Evolutionary conservation across 2,797 vertebrate genomes (phyloP).

Genomic region (Hoplostethus atlanticus): DNA sequence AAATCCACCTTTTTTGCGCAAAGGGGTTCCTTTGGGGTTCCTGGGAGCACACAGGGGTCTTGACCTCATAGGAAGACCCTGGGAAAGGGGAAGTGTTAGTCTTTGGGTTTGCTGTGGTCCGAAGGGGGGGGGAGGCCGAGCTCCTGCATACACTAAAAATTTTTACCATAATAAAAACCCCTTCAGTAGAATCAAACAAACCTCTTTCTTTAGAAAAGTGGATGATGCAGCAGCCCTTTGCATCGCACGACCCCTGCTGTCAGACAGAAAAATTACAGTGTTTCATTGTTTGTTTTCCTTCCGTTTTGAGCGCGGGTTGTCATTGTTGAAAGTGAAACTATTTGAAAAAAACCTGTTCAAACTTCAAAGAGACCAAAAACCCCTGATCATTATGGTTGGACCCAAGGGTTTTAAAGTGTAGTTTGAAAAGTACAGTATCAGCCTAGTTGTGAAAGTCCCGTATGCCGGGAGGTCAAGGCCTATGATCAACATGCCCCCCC

Average conservation of each 20-base stretch:
- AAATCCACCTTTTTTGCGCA: too few species aligned
- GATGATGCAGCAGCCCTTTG: conserved; percentile 75
- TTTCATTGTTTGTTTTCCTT: conserved; percentile 64
- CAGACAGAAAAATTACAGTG: conserved; percentile 80
- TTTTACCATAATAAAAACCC: conserved; percentile 75
- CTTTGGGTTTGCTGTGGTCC: too few species aligned
- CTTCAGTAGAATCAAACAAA: conserved; percentile 77
- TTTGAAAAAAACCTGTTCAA: conserved; percentile 45
- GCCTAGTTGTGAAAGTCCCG: conserved; percentile 71
- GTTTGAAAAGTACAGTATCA: conserved; percentile 76
- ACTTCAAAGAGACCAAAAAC: conserved; percentile 65
- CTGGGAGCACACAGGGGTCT: too few species aligned
- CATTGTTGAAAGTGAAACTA: conserved; percentile 50
- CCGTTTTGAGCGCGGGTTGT: conserved; percentile 46
- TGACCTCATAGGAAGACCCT: too few species aligned
- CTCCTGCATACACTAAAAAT: too few species aligned
- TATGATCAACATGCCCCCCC: conserved; percentile 61
- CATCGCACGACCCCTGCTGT: conserved; percentile 77
- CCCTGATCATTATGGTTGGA: conserved; percentile 71
- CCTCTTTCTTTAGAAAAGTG: conserved; percentile 72
- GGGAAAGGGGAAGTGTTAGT: too few species aligned
- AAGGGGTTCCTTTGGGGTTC: too few species aligned
- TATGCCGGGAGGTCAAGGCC: conserved; percentile 65
- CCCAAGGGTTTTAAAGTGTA: conserved; percentile 83
- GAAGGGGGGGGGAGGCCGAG: too few species aligned